Base-by-base conservation (phyloP, 1,140 invertebrate species). In the Drosophila sp. region DNA sequence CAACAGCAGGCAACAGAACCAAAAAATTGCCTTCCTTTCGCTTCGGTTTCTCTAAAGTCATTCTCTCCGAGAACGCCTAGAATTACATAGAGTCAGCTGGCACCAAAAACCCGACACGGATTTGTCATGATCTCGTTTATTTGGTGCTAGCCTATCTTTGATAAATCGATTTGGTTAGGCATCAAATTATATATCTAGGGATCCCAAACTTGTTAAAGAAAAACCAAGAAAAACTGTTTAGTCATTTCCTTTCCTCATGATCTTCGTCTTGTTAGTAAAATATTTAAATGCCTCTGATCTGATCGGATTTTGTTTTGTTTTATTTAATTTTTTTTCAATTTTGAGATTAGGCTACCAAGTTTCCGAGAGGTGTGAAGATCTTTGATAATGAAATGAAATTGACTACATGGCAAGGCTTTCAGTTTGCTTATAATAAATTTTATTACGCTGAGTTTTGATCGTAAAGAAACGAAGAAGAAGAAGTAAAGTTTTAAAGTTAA, bases 71-170 rank as follows among this genome's bases (percentile, higher is more conserved):
- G 30, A 47, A 47, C 44, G 11, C 10, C 55, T 57, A 17, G 35
- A 11, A 38, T 4, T 10, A 11, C 4, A 10, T 38, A 8, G 56
- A 47, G 44, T 50, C 44, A 50, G 44, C 44, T 50, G 44, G 44
- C 44, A 50, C 27, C 17, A 17, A 17, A 50, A 50, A 50, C 44
- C 44, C 44, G 44, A 50, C 44, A 58, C 56, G 56, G 32, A 58
- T 58, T 58, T 58, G 56, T 58, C 56, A 58, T 58, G 56, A 38
- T 38, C 56, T 58, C 32, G 56, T 38, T 38, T 38, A 57, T 57
- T 57, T 57, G 55, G 30, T 57, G 55, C 30, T 57, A 32, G 32
- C 32, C 56, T 10, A 58, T 58, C 32, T 32, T 32, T 58, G 56
- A 58, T 58, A 58, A 58, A 58, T 58, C 17, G 56, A 35, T 8